phyloP scores from a whole-genome alignment of 1,140 invertebrate species.

The Cydia pomonella region DNA sequence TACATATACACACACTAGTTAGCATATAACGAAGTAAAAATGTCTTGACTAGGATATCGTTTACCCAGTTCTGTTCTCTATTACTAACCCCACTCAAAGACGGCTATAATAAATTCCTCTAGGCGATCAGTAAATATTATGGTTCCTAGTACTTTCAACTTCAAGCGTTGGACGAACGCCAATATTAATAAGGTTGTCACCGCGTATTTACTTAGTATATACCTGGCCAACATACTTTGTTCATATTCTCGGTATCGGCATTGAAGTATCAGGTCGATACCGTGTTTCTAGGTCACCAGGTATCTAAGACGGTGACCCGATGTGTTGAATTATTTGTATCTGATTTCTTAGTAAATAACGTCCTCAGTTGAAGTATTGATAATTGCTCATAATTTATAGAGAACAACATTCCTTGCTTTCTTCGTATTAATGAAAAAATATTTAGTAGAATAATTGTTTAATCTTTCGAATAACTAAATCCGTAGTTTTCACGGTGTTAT shows the following conservation, averaged over 20 bases:
- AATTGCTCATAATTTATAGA: not conserved
- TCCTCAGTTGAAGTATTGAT: not conserved
- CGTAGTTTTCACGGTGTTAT: too few species aligned
- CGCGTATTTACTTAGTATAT: not conserved
- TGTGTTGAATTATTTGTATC: not conserved
- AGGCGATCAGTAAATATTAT: constrained; percentile 12
- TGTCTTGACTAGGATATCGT: not conserved
- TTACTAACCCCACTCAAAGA: not conserved
- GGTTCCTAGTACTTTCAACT: constrained; percentile 15
- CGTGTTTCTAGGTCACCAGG: constrained; percentile 19
- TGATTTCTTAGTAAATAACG: not conserved
- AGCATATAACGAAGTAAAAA: not conserved
- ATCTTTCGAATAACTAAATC: too few species aligned
- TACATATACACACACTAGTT: too few species aligned
- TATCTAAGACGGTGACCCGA: constrained; percentile 25
- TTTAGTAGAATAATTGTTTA: not conserved
- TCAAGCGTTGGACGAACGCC: not conserved
- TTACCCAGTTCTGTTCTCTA: not conserved
- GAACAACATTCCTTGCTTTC: not conserved
- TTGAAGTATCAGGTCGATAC: constrained; percentile 19
- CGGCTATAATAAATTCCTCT: not conserved
- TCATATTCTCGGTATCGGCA: constrained; percentile 3
- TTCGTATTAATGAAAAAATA: not conserved
- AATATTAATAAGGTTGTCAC: constrained; percentile 27
- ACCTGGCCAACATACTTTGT: not conserved